phyloP scores from a whole-genome alignment of 2,113 vertebrate genomes.

The Fulmarus glacialis region DNA sequence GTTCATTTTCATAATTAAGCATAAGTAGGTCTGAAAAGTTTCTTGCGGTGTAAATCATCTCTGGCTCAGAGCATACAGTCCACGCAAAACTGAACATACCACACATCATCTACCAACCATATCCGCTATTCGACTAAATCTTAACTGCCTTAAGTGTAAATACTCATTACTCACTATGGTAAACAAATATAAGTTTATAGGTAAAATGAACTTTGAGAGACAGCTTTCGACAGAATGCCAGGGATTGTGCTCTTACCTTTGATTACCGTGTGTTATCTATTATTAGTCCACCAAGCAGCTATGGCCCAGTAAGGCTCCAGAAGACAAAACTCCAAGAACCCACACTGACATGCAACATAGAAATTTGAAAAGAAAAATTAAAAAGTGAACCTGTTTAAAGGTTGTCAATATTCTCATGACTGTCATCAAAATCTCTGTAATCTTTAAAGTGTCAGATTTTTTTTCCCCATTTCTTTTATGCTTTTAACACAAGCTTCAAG shows the following conservation, averaged over 20 bases:
- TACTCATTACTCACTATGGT: neutral
- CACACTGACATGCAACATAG: accelerated
- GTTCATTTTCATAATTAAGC: neutral
- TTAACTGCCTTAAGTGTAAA: neutral
- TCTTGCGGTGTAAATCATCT: neutral
- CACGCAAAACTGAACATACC: neutral
- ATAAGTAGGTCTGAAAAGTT: neutral
- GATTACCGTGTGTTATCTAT: neutral
- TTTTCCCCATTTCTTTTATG: neutral
- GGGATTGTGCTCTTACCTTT: neutral
- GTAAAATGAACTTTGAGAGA: neutral
- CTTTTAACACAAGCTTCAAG: neutral
- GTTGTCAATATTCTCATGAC: neutral
- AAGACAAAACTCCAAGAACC: neutral
- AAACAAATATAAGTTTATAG: neutral
- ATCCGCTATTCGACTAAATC: neutral
- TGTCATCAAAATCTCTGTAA: neutral
- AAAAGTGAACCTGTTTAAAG: neutral
- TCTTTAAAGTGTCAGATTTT: neutral
- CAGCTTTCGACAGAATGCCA: neutral
- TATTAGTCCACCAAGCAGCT: neutral
- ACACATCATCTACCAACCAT: neutral
- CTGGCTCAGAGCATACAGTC: neutral
- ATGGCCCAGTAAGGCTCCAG: neutral
- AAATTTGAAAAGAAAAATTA: neutral